Evolutionary conservation across 2,888 invertebrate genomes (phyloP).

Genomic region (Acanthosepion pharaonis): DNA sequence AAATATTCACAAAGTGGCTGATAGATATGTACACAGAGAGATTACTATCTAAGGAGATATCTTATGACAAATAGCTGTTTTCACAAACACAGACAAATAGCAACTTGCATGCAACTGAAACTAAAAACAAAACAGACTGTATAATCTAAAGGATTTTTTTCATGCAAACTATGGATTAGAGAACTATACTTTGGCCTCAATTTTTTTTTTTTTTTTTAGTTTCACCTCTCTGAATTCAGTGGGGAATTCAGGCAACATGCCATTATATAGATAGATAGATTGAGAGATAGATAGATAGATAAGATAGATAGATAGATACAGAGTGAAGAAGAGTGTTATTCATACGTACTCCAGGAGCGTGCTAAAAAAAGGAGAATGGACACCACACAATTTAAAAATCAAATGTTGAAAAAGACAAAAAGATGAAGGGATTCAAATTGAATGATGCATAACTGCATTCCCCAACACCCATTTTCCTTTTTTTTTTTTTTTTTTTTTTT

Average conservation of each 20-base stretch:
- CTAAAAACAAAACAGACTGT: neutral
- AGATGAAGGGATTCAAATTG: neutral
- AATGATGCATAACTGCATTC: neutral
- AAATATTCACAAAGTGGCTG: neutral
- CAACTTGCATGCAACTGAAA: neutral
- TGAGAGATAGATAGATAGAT: neutral
- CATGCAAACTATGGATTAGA: neutral
- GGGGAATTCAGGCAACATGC: constrained; percentile 17
- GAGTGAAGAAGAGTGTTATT: constrained; percentile 38
- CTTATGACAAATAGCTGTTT: neutral
- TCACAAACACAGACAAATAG: neutral
- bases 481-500: neutral
- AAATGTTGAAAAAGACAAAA: neutral
- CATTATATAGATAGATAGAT: constrained; percentile 39
- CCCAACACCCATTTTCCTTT: neutral
- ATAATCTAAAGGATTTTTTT: neutral
- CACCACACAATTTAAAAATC: constrained; percentile 33
- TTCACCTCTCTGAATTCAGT: constrained; percentile 10
- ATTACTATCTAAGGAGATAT: neutral
- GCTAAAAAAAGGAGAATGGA: constrained; percentile 44
- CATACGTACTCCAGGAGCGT: constrained; percentile 45
- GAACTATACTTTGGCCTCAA: constrained; percentile 37
- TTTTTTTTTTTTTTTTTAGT: constrained; percentile 24
- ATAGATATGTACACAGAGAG: neutral
- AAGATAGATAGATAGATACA: constrained; percentile 36